Percentiles rank a stretch among this genome's conserved stretches.
Conservation (phyloP, 2,113 vertebrate species). For the Epinephelus lanceolatus region DNA sequence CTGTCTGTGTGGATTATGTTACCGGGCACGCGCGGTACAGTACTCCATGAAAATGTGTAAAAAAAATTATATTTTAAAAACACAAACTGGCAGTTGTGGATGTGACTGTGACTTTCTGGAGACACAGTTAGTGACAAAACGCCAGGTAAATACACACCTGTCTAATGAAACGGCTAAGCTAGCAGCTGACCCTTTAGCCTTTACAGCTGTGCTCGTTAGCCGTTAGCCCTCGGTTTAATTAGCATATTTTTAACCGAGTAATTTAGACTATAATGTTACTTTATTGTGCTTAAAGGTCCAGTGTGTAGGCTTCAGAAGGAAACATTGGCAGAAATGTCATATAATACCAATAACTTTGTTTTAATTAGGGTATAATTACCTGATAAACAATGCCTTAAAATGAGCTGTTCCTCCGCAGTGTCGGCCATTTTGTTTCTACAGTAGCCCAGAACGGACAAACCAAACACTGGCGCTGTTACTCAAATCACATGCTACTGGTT, state of each 20-base stretch:
- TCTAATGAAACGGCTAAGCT: background rate
- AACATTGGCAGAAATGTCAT: too few relatives aligned
- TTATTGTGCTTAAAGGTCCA: background rate
- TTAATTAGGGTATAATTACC: too few relatives aligned
- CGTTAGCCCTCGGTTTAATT: background rate
- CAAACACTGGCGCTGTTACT: too few relatives aligned
- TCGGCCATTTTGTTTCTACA: too few relatives aligned
- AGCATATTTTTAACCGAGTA: background rate
- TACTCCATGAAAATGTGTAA: background rate
- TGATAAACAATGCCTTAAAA: too few relatives aligned
- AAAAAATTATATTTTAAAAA: background rate
- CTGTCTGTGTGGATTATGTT: slow-evolving; percentile 77
- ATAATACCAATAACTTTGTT: too few relatives aligned
- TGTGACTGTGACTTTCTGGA: background rate
- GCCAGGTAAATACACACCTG: slow-evolving; percentile 26
- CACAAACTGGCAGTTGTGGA: background rate
- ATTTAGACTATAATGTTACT: background rate
- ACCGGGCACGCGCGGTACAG: slow-evolving; percentile 72
- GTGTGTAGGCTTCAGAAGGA: too few relatives aligned
- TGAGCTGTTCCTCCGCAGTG: too few relatives aligned
- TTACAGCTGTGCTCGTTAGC: background rate
- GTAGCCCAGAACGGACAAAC: too few relatives aligned
- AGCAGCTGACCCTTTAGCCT: background rate
- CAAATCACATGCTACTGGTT: too few relatives aligned
- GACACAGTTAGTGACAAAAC: background rate